Evolutionary conservation across 64 coral and sea anemone genomes (phyloP).

Genomic region (Actinia equina): DNA sequence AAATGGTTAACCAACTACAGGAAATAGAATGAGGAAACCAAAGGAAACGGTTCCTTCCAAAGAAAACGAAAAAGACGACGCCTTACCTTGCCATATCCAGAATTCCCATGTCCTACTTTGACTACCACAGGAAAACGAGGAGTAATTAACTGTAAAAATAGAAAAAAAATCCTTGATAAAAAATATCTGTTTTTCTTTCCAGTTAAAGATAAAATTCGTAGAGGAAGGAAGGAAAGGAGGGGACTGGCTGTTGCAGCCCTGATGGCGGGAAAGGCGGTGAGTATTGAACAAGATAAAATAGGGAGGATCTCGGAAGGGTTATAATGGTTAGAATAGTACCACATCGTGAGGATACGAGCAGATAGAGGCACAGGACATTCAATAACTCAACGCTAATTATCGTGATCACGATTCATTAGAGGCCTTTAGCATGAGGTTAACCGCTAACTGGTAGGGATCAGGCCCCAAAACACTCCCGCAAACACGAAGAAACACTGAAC

Average conservation of each 20-base stretch:
- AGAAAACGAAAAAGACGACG: neutral
- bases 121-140: constrained; percentile 80
- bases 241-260: neutral
- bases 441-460: too few species aligned
- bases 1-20: neutral
- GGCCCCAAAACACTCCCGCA: too few species aligned
- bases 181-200: neutral
- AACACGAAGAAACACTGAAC: too few species aligned
- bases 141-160: constrained; percentile 66
- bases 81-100: constrained; percentile 70
- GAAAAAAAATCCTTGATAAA: constrained; percentile 6
- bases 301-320: neutral
- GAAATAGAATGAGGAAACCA: neutral
- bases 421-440: too few species aligned
- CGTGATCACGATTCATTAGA: too few species aligned
- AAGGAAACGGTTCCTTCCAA: neutral
- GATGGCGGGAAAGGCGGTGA: neutral
- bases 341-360: neutral
- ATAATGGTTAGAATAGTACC: neutral
- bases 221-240: constrained; percentile 5
- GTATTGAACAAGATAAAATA: neutral
- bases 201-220: neutral
- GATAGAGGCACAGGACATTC: too few species aligned
- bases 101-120: constrained; percentile 76
- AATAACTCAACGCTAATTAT: too few species aligned